A percentile compares a stretch with the other conserved stretches of the same genome.
These are phyloP conservation scores for Rhabdornis inornatus DNA, from an alignment of 2,113 vertebrate genomes.

Conservation along the genomic window DNA sequence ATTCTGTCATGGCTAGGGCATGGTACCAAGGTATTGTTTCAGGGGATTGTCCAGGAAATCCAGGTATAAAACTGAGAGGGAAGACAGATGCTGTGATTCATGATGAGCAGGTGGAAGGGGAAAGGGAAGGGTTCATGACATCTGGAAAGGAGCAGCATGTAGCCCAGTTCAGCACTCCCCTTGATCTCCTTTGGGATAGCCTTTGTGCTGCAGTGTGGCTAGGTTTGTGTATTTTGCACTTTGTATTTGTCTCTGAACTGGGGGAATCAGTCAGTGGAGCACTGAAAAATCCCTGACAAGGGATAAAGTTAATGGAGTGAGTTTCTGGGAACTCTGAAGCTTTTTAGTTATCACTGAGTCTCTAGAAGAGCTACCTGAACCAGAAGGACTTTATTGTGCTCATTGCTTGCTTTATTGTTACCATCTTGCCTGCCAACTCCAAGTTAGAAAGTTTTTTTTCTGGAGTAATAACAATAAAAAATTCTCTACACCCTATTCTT, in stretches of 20 bases:
- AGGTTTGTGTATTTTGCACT: background rate
- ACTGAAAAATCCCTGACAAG: background rate
- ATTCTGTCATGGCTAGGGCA: background rate
- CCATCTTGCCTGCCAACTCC: background rate
- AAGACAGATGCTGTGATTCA: background rate
- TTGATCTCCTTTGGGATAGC: background rate
- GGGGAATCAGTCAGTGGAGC: background rate
- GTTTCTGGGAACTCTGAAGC: background rate
- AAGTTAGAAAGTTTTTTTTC: background rate
- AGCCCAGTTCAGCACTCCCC: background rate
- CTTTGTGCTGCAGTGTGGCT: background rate
- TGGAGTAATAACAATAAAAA: background rate
- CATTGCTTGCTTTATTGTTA: background rate
- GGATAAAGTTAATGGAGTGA: background rate
- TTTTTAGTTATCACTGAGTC: background rate
- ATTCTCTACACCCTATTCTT: background rate
- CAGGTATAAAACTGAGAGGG: background rate
- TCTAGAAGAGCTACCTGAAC: background rate
- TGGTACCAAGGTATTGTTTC: background rate
- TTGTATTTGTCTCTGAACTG: background rate
- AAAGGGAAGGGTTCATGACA: background rate
- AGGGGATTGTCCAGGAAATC: background rate
- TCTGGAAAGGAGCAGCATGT: background rate
- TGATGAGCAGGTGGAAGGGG: background rate
- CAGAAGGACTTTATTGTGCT: background rate